phyloP scores from a whole-genome alignment of 2,888 invertebrate genomes.

The Heliconius ethilla region DNA sequence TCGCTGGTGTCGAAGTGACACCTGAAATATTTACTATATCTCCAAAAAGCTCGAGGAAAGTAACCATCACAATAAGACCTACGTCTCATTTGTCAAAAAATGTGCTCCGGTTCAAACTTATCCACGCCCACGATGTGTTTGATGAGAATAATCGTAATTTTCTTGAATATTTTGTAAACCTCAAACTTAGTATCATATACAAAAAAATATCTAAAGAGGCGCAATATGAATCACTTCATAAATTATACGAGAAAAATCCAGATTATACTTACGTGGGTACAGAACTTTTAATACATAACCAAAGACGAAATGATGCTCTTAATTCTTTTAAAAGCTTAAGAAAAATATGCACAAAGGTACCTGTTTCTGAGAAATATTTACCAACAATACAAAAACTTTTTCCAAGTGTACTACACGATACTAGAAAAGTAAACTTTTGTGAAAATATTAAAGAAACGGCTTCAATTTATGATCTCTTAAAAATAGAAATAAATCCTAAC shows the following conservation, averaged over 20 bases:
- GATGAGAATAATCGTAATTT: constrained; percentile 53
- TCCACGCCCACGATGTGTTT: constrained; percentile 57
- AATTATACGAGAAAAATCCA: constrained; percentile 58
- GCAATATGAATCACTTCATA: constrained; percentile 65
- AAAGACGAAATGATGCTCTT: constrained; percentile 52
- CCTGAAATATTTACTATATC: constrained; percentile 66
- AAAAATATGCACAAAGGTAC: constrained; percentile 49
- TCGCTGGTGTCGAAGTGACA: constrained; percentile 64
- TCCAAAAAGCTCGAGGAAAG: constrained; percentile 61
- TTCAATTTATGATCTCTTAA: constrained; percentile 59
- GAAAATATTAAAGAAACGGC: constrained; percentile 49
- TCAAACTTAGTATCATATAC: constrained; percentile 58
- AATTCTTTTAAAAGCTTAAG: constrained; percentile 58
- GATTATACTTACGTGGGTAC: constrained; percentile 61
- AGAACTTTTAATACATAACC: constrained; percentile 51
- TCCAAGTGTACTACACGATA: constrained; percentile 42
- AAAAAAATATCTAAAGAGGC: constrained; percentile 50
- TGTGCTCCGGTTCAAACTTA: constrained; percentile 59
- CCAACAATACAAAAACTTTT: constrained; percentile 56
- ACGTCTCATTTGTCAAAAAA: constrained; percentile 58
- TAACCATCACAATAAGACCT: constrained; percentile 63
- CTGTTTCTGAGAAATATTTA: constrained; percentile 51
- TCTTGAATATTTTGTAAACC: constrained; percentile 57
- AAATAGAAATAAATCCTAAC: constrained; percentile 60
- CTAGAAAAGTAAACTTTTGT: constrained; percentile 56